phyloP scores from a whole-genome alignment of 2,888 invertebrate genomes.

The Entomobrya proxima region DNA sequence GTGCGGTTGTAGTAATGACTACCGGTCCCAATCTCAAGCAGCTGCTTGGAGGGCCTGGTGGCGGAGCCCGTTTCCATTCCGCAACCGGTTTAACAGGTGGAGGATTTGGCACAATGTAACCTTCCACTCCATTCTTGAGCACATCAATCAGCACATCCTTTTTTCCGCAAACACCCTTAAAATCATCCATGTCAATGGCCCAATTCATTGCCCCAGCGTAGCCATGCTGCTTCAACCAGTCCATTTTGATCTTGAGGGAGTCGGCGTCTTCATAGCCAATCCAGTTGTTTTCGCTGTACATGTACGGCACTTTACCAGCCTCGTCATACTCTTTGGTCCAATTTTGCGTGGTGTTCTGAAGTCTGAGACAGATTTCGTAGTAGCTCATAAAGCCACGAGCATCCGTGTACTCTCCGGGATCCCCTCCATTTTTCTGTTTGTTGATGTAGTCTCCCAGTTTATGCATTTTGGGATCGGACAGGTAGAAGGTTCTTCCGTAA shows the following conservation, averaged over 20 bases:
- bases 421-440: conserved; percentile 81
- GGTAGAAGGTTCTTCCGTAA: conserved; percentile 90
- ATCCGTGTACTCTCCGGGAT: conserved; percentile 89
- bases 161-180: conserved; percentile 87
- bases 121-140: conserved; percentile 83
- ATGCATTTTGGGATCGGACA: conserved; percentile 84
- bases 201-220: conserved; percentile 82
- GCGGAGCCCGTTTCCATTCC: conserved; percentile 65
- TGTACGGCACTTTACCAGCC: conserved; percentile 87
- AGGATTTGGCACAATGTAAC: conserved; percentile 79
- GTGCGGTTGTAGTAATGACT: conserved; percentile 61
- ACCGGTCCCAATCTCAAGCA: conserved; percentile 71
- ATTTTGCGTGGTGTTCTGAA: conserved; percentile 80
- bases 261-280: conserved; percentile 90
- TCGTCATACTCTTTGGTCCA: conserved; percentile 93
- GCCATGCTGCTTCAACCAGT: conserved; percentile 89
- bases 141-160: conserved; percentile 86
- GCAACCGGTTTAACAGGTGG: conserved; percentile 56
- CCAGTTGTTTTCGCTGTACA: conserved; percentile 88
- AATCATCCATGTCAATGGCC: conserved; percentile 94
- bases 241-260: conserved; percentile 92
- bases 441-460: conserved; percentile 80
- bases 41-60: conserved; percentile 75
- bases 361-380: conserved; percentile 90
- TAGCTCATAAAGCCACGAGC: conserved; percentile 92